Evolutionary conservation across 2,797 vertebrate species (phyloP).

Genomic region (Gorsachius magnificus): DNA sequence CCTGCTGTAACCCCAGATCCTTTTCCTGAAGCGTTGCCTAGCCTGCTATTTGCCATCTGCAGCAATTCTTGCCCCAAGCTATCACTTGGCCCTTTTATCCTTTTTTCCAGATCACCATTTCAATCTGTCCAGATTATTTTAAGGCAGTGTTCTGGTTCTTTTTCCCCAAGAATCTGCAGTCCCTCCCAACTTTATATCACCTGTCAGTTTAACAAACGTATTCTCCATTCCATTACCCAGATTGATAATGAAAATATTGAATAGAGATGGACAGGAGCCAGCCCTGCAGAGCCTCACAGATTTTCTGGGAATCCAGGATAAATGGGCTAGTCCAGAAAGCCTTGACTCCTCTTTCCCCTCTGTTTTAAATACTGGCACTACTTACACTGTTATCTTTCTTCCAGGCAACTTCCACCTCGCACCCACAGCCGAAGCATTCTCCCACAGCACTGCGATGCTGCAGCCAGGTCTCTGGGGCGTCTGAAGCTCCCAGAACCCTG

Average conservation of each 20-base stretch:
- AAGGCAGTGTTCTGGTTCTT: neutral
- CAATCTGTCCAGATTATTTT: neutral
- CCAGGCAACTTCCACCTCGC: neutral
- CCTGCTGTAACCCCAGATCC: neutral
- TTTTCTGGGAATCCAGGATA: conserved; percentile 54
- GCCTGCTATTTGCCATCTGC: neutral
- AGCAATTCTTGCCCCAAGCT: neutral
- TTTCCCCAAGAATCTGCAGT: neutral
- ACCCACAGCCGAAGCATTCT: neutral
- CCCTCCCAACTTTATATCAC: neutral
- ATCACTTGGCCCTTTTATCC: neutral
- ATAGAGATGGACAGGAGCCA: conserved; percentile 54
- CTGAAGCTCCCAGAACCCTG: neutral
- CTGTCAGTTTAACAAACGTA: conserved; percentile 52
- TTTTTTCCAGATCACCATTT: conserved; percentile 9
- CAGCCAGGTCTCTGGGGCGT: neutral
- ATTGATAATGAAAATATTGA: conserved; percentile 62
- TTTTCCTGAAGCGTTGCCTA: neutral
- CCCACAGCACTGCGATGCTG: neutral
- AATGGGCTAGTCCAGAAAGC: neutral
- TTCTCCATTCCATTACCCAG: conserved; percentile 55
- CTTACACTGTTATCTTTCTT: neutral
- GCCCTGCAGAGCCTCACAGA: conserved; percentile 40
- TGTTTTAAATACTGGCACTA: neutral
- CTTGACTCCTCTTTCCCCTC: neutral